Base-by-base conservation (phyloP, 2,797 vertebrate genomes). In the Chelon labrosus region DNA sequence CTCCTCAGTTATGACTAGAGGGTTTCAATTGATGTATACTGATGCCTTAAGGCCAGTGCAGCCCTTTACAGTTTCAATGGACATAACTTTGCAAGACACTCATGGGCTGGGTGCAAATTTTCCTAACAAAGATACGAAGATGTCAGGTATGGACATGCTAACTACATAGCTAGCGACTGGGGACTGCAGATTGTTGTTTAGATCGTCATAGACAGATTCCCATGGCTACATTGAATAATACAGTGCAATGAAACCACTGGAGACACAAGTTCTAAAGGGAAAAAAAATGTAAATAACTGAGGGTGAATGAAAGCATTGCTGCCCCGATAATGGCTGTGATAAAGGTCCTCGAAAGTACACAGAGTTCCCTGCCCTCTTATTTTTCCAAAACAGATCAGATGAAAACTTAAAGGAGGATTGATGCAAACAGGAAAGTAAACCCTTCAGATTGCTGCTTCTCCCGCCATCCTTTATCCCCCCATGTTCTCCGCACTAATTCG, bases 401-500 rank as follows among this genome's bases (percentile, higher is more conserved):
- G 37, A 31, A 61, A 77, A 54, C 3, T 46, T 2, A 52, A 22
- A 8, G 53, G 22, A 58, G 22, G 70, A 42, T 27, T 39, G 37
- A 58, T 14, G 8, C 42, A 66, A 75, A 75, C 65, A 82, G 70
- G 46, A 76, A 60, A 75, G 50, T 47, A 51, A 67, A 70, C 31
- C 13, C 35, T 58, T 51, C 25, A 62, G 25, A 52, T 64, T 0
- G 6, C 41, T 27, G 57, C 22, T 10, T 12, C 51, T 22, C 59
- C 53, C 55, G 11, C 7, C 65, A 17, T 55, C 50, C 10, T 68
- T 88, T 73, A 79, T 82, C 77, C 71, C 65, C 16, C 46, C 35
- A 5, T 49, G 56, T 56, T 63, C 49, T 50, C 75, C 47, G 50
- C 44, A 10, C 74, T 75, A 70, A 74, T 59, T 75, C 60, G 22